Evolutionary conservation across 1,140 invertebrate species (phyloP), one percentile per base, ranked within the genome.

Genomic region (Aethina tumida): DNA sequence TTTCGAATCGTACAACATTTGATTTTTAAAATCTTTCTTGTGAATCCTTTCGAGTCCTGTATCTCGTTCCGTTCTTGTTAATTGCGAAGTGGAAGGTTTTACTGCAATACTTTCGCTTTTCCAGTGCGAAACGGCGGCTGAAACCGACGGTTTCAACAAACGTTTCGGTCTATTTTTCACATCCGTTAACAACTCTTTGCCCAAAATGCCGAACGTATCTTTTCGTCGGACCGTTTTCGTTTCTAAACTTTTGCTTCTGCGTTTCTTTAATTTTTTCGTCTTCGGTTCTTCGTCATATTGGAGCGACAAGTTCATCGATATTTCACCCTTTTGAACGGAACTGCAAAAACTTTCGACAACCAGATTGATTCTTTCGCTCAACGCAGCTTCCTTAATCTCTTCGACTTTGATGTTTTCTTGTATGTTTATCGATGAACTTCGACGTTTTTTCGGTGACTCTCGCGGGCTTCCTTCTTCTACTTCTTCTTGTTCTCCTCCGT

Each of bases 11-110:
- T 47, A 44, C 21, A 52, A 35, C 45, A 50, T 45, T 39, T 42
- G 35, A 38, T 47, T 52, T 45, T 50, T 56, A 35, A 52, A 56
- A 42, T 56, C 54, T 43, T 55, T 51, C 3, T 45, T 39, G 31
- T 50, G 48, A 6, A 39, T 3, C 25, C 34, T 47, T 17, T 22
- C 13, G 22, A 28, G 39, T 5, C 20, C 18, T 10, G 15, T 27
- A n/a, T 31, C 16, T 13, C n/a, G 24, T 44, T 43, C 38, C 18
- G 31, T 18, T 19, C 35, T 34, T 5, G 32, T 8, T 7, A 35
- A 26, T 12, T 26, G 12, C 6, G 33, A 26, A 4, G 43, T 49
- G 13, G 47, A 49, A 14, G 47, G 47, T 43, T 45, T 40, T 10
- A 41, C 15, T 4, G 25, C 18, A 2, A 27, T 31, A 43, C 47